Evolutionary conservation across 2,797 vertebrate genomes (phyloP).

Genomic region (Toxotes lorentzi): DNA sequence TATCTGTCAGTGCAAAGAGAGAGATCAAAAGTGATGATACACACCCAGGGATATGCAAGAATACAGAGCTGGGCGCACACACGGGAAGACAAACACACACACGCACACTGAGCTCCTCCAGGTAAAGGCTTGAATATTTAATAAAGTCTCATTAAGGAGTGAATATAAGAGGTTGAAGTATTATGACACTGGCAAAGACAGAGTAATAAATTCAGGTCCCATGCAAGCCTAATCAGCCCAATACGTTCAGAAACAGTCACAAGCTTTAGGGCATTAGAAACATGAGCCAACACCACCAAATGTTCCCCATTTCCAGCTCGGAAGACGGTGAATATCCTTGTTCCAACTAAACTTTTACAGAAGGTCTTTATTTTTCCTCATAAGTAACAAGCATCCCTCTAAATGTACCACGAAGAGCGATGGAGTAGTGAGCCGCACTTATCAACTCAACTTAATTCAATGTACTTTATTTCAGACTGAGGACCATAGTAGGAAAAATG

Average conservation of each 20-base stretch:
- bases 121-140: constrained; percentile 81
- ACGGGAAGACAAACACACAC: constrained; percentile 22
- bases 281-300: constrained; percentile 40
- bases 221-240: constrained; percentile 61
- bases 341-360: constrained; percentile 22
- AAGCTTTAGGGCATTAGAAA: constrained; percentile 60
- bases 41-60: constrained; percentile 25
- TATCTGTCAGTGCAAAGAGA: constrained; percentile 52
- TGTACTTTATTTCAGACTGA: background rate
- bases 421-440: background rate
- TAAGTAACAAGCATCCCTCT: constrained; percentile 1
- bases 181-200: constrained; percentile 66
- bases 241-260: constrained; percentile 54
- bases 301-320: constrained; percentile 24
- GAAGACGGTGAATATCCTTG: constrained; percentile 4
- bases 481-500: background rate
- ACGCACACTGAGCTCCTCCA: constrained; percentile 51
- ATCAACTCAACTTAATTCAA: background rate
- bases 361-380: constrained; percentile 15
- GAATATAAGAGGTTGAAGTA: constrained; percentile 68
- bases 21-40: constrained; percentile 62
- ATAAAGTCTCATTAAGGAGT: constrained; percentile 76
- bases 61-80: constrained; percentile 11
- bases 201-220: constrained; percentile 71
- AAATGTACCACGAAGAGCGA: constrained; percentile 8